Evolutionary conservation across 2,888 invertebrate species (phyloP).

Genomic region (Scaptomyza caliginosa): DNA sequence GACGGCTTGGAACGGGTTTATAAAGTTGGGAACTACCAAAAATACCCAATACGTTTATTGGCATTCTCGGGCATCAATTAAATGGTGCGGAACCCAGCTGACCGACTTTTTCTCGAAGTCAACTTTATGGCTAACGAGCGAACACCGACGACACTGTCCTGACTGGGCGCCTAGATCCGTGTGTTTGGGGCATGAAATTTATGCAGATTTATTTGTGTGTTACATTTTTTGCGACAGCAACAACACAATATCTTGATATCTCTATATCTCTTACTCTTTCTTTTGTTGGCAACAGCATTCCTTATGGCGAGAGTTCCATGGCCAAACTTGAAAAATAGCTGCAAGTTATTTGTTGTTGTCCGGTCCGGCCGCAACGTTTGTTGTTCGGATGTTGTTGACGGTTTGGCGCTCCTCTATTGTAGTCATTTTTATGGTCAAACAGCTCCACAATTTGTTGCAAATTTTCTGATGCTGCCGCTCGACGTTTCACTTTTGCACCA

Average conservation of each 20-base stretch:
- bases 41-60: constrained; percentile 29
- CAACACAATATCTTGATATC: constrained; percentile 49
- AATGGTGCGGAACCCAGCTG: constrained; percentile 38
- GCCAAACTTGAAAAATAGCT: constrained; percentile 61
- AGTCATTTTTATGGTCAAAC: constrained; percentile 67
- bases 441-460: constrained; percentile 50
- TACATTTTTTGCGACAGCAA: constrained; percentile 55
- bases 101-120: constrained; percentile 44
- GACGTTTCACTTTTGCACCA: constrained; percentile 56
- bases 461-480: constrained; percentile 36
- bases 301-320: constrained; percentile 48
- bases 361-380: constrained; percentile 5
- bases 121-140: constrained; percentile 45
- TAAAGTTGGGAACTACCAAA: constrained; percentile 36
- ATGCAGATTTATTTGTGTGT: constrained; percentile 76
- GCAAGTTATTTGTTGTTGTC: constrained; percentile 35
- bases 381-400: constrained; percentile 13
- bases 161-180: constrained; percentile 29
- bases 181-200: constrained; percentile 48
- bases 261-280: constrained; percentile 44
- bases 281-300: constrained; percentile 57
- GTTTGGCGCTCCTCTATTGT: constrained; percentile 34
- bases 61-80: constrained; percentile 46
- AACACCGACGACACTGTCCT: constrained; percentile 37
- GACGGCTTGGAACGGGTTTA: constrained; percentile 52